Evolutionary conservation across 2,797 vertebrate species (phyloP).

Genomic region (Sebastes kiyomatsui): DNA sequence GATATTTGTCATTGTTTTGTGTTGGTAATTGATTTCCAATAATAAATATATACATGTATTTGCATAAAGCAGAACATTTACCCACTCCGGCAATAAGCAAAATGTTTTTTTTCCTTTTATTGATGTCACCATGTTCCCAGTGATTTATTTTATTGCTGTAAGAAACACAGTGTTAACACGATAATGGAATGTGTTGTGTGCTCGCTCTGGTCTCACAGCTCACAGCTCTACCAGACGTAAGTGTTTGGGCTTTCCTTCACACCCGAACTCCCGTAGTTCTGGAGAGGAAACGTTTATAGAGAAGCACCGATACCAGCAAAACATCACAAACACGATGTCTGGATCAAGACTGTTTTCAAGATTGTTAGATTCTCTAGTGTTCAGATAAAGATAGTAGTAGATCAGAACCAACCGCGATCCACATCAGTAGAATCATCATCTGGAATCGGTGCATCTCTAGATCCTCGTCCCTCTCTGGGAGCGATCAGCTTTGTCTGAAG

Average conservation of each 20-base stretch:
- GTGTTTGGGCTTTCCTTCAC: slow-evolving; percentile 47
- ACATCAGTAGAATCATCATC: not conserved
- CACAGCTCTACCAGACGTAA: slow-evolving; percentile 68
- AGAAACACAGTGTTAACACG: not conserved
- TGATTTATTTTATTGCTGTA: not conserved
- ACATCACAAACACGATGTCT: not conserved
- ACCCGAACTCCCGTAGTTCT: not conserved
- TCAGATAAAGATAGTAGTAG: not conserved
- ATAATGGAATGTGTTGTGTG: not conserved
- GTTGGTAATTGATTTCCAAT: too few species aligned
- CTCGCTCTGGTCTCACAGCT: slow-evolving; percentile 59
- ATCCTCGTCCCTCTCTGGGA: slow-evolving; percentile 26
- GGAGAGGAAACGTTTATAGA: slow-evolving; percentile 31
- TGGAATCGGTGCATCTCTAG: slow-evolving; percentile 34
- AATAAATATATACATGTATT: too few species aligned
- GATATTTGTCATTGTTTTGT: too few species aligned
- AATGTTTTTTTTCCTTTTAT: not conserved
- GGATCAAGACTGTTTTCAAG: not conserved
- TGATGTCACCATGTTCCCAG: not conserved
- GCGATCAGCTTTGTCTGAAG: not conserved
- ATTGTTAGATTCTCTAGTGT: not conserved
- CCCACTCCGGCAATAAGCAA: too few species aligned
- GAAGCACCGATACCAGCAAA: slow-evolving; percentile 29
- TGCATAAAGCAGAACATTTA: too few species aligned
- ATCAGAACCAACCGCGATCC: not conserved